Evolutionary conservation across 2,888 invertebrate genomes (phyloP).

Genomic region (Gibbula magus): DNA sequence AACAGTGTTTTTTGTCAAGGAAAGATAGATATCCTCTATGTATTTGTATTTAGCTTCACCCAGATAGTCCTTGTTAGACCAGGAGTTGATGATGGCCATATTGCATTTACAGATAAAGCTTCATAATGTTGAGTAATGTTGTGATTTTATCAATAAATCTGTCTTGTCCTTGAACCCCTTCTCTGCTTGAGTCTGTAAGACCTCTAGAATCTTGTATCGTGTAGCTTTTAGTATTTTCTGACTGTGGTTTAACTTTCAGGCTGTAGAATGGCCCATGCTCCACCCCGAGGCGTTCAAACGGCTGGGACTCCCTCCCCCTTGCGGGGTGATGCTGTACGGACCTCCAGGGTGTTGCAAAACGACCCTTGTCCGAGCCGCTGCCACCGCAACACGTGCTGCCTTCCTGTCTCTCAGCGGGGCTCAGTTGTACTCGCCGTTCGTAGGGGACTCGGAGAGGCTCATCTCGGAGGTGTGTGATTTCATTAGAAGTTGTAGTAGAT

Average conservation of each 20-base stretch:
- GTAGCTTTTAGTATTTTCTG: background rate
- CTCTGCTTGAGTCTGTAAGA: too few species aligned
- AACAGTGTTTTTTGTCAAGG: too few species aligned
- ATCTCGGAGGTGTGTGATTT: constrained; percentile 75
- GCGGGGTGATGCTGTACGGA: constrained; percentile 80
- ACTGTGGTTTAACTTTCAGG: constrained; percentile 43
- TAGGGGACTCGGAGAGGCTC: constrained; percentile 81
- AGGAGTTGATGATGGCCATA: too few species aligned
- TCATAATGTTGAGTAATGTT: too few species aligned
- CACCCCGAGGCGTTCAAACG: constrained; percentile 62
- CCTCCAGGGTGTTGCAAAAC: constrained; percentile 84
- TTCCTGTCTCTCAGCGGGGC: constrained; percentile 80
- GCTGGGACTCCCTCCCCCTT: constrained; percentile 60
- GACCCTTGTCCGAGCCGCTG: constrained; percentile 79
- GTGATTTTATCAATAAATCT: too few species aligned
- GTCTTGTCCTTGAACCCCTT: too few species aligned
- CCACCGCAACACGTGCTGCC: constrained; percentile 76
- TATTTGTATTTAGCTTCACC: too few species aligned
- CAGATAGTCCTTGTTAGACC: too few species aligned
- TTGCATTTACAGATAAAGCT: too few species aligned
- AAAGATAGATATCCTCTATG: too few species aligned
- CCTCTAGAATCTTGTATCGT: too few species aligned
- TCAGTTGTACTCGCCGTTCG: constrained; percentile 81
- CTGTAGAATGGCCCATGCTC: constrained; percentile 69
- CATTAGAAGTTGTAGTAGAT: background rate